These are phyloP conservation scores for Oreohelix idahoensis DNA, from an alignment of 1,140 invertebrate species.

Conservation along the genomic window DNA sequence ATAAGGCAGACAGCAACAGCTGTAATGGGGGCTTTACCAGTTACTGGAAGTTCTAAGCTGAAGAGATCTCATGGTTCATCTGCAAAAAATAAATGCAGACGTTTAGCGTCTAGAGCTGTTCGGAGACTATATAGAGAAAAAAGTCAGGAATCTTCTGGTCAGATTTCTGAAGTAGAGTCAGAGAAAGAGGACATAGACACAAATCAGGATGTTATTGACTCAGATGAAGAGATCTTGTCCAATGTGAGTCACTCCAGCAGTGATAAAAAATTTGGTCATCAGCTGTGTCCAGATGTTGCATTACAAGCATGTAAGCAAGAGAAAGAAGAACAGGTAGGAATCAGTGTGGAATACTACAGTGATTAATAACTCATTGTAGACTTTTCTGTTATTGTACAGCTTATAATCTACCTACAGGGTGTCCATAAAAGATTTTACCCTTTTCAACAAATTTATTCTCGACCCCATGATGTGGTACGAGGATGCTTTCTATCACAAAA, in stretches of 20 bases:
- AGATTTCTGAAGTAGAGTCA: conserved; percentile 13
- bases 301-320: not conserved
- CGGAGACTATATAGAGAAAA: not conserved
- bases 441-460: too few species aligned
- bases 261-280: not conserved
- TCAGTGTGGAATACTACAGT: too few species aligned
- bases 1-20: not conserved
- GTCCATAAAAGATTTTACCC: too few species aligned
- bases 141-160: not conserved
- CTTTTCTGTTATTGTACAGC: too few species aligned
- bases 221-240: not conserved
- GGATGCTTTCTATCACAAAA: too few species aligned
- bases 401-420: too few species aligned
- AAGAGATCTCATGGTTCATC: too few species aligned
- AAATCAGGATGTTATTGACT: not conserved
- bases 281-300: not conserved
- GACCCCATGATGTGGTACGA: too few species aligned
- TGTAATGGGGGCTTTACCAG: not conserved
- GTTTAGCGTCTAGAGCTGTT: not conserved
- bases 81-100: not conserved
- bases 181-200: not conserved
- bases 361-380: too few species aligned
- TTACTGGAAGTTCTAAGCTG: not conserved
- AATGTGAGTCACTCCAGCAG: too few species aligned
- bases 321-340: not conserved